Conservation (phyloP, 2,888 invertebrate species). For the Trissolcus japonicus region DNA sequence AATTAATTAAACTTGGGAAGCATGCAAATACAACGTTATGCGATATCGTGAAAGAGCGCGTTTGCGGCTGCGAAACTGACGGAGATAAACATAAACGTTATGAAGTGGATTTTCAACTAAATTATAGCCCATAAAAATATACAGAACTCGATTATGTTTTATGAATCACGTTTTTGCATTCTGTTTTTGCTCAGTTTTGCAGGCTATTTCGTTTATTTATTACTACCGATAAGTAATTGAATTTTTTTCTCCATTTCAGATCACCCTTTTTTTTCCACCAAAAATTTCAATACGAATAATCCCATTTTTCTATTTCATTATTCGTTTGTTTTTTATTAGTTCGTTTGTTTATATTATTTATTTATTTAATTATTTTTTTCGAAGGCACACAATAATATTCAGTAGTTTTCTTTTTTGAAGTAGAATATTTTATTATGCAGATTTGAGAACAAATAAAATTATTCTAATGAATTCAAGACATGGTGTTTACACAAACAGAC, state of each 20-base stretch:
- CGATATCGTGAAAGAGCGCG: conserved; percentile 62
- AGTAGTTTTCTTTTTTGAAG: no score
- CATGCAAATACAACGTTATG: conserved; percentile 74
- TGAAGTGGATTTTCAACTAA: conserved; percentile 68
- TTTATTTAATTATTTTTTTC: no score
- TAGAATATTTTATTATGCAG: neutral
- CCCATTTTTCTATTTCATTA: neutral
- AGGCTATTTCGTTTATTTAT: conserved; percentile 41
- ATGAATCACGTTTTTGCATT: conserved; percentile 68
- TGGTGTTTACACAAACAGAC: neutral
- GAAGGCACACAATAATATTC: no score
- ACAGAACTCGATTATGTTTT: conserved; percentile 70
- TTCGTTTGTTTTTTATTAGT: no score
- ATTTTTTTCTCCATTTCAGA: conserved; percentile 16
- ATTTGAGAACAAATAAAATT: neutral
- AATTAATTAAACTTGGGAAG: conserved; percentile 75
- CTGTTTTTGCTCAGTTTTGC: conserved; percentile 26
- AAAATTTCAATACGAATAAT: conserved; percentile 2
- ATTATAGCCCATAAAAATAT: conserved; percentile 72
- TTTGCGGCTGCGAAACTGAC: conserved; percentile 44
- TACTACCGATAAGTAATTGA: conserved; percentile 41
- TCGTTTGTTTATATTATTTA: no score
- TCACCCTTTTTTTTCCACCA: neutral
- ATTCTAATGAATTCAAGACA: conserved; percentile 1
- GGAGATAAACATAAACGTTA: conserved; percentile 59